These are phyloP conservation scores for Vulpes ferrilata DNA, from an alignment of 2,113 vertebrate genomes.

Conservation along the genomic window DNA sequence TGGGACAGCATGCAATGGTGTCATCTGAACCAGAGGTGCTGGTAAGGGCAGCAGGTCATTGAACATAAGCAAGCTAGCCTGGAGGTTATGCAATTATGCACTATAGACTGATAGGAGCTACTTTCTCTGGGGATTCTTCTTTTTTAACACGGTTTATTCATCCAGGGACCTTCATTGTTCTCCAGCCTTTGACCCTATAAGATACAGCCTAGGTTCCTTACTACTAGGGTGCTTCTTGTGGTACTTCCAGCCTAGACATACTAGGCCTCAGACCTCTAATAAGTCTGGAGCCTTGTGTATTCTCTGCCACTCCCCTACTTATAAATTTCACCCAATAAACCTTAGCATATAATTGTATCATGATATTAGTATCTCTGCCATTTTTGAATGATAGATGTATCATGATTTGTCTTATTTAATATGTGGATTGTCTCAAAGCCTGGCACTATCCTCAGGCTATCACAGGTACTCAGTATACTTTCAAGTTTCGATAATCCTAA, in stretches of 20 bases:
- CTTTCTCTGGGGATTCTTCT: neutral
- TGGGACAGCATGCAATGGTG: neutral
- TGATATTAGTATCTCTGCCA: neutral
- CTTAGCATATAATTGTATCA: neutral
- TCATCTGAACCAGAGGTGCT: neutral
- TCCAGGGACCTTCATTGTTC: neutral
- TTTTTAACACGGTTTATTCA: neutral
- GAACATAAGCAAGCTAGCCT: neutral
- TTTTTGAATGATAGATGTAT: neutral
- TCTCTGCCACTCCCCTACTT: neutral
- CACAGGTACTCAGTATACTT: neutral
- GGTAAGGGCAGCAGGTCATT: neutral
- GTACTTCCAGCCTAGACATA: neutral
- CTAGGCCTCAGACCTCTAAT: neutral
- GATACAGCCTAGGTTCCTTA: neutral
- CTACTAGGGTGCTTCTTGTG: neutral
- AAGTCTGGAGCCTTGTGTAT: neutral
- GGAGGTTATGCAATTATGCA: rapidly evolving
- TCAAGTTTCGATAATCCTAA: neutral
- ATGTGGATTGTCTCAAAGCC: neutral
- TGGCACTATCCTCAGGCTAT: neutral
- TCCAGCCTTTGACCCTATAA: neutral
- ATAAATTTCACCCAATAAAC: neutral
- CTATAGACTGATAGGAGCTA: neutral
- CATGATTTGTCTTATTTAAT: neutral